Evolutionary conservation across 2,888 invertebrate genomes (phyloP).

Genomic region (Odontomyia ornata): DNA sequence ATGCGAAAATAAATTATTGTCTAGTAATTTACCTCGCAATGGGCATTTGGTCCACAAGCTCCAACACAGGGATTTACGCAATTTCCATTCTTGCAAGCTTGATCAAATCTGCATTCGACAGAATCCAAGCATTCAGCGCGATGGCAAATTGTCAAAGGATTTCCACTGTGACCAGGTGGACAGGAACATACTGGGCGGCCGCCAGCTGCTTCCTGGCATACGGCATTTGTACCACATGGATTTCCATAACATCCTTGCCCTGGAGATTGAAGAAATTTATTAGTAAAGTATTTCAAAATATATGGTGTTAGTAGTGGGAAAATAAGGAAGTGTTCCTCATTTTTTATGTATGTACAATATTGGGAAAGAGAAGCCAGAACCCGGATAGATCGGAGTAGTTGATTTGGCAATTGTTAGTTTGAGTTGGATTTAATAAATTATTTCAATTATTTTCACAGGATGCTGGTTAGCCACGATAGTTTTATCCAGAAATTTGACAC

Average conservation of each 20-base stretch:
- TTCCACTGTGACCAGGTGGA: conserved; percentile 80
- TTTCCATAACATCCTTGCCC: conserved; percentile 66
- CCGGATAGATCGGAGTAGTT: too few relatives aligned
- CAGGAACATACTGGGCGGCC: conserved; percentile 84
- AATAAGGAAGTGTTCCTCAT: too few relatives aligned
- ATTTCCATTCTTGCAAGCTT: conserved; percentile 77
- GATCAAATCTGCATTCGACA: conserved; percentile 77
- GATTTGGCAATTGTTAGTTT: too few relatives aligned
- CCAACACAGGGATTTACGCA: conserved; percentile 83
- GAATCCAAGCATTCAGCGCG: conserved; percentile 81
- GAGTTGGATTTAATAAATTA: too few relatives aligned
- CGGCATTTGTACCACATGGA: conserved; percentile 75
- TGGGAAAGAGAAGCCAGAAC: too few relatives aligned
- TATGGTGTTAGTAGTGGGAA: conserved; percentile 1
- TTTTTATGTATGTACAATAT: too few relatives aligned
- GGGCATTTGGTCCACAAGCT: conserved; percentile 78
- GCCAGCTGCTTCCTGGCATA: conserved; percentile 71
- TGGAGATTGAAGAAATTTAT: neutral
- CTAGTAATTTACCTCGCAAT: conserved; percentile 71
- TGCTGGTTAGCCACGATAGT: neutral
- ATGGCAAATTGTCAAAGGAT: conserved; percentile 77
- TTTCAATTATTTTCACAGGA: too few relatives aligned
- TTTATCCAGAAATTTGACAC: neutral
- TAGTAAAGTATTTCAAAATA: neutral
- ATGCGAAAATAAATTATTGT: neutral